Percentiles rank a stretch among this genome's conserved stretches.
Conservation (phyloP, 2,113 vertebrate genomes). For the Hippocampus zosterae region DNA sequence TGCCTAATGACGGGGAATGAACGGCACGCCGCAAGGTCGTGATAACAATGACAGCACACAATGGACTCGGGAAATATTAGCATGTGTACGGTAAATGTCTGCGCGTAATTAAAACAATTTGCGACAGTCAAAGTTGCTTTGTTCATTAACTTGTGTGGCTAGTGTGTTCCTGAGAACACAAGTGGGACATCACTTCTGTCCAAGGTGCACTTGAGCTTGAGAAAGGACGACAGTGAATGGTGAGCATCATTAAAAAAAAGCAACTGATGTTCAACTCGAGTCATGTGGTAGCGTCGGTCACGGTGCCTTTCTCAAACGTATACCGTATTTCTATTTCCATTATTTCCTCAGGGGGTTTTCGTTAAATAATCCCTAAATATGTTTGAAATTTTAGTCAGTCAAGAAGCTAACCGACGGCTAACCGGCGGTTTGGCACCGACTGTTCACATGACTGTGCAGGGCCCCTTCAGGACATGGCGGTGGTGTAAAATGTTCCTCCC, state of each 20-base stretch:
- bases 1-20: background rate
- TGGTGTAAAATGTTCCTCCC: slow-evolving; percentile 21
- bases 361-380: background rate
- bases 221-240: too few species aligned
- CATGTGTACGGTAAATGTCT: background rate
- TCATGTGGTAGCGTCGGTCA: too few species aligned
- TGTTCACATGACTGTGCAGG: background rate
- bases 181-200: too few species aligned
- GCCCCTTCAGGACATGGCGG: background rate
- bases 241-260: too few species aligned
- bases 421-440: background rate
- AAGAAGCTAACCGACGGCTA: background rate
- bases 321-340: background rate
- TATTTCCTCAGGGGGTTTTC: background rate
- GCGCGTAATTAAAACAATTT: background rate
- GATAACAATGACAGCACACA: background rate
- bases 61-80: background rate
- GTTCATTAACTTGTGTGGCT: background rate
- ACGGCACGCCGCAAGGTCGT: background rate
- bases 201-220: too few species aligned
- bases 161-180: background rate
- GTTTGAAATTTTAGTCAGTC: background rate
- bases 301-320: background rate
- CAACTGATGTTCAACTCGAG: too few species aligned
- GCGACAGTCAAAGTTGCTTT: background rate